Base-by-base conservation (phyloP, 2,888 invertebrate species). In the Coronaproctus castanopsis region DNA sequence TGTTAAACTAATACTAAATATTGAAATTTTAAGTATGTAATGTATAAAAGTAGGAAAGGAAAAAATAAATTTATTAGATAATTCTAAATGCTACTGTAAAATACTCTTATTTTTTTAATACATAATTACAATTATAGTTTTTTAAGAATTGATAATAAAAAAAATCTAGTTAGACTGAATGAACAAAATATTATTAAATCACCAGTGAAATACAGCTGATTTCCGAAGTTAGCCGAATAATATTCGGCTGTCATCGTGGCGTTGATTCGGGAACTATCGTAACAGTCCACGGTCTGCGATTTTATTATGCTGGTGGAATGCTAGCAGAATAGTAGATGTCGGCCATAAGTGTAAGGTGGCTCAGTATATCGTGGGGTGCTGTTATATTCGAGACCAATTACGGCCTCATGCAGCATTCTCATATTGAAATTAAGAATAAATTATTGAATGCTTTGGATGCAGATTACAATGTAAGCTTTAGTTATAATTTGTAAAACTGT, bases 371-470 rank as follows among this genome's bases (percentile, higher is more conserved):
- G 68, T 71, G 70, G 71, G 69, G 71, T 69, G 70, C 71, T 72
- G 71, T 70, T 71, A 69, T 68, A 71, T 70, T 69, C 71, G 71
- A 71, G 70, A 71, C 69, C 69, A 70, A 68, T 70, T 71, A 70
- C 71, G 73, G 71, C 72, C 73, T 73, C 72, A 77, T 77, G 77
- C 76, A 75, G 75, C 73, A 72, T 71, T 73, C 75, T 72, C 74
- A 68, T 68, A 64, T 81, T 78, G 87, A 91, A 80, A 83, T 93
- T 80, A 90, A 90, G 80, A 85, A 87, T 79, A 88, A 85, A 83
- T 85, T 93, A 83, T 85, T 88, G 80, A 85, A 86, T 83, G 87
- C 91, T 77, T 82, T 93, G 80, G 92, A 93, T 84, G 84, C 81
- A 80, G 87, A 89, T 79, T 89, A 92, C 82, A 91, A 93, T 91